Percentiles rank a stretch among this genome's conserved stretches.
Conservation (phyloP, 2,797 vertebrate genomes). For the Acanthurus leucopareius region DNA sequence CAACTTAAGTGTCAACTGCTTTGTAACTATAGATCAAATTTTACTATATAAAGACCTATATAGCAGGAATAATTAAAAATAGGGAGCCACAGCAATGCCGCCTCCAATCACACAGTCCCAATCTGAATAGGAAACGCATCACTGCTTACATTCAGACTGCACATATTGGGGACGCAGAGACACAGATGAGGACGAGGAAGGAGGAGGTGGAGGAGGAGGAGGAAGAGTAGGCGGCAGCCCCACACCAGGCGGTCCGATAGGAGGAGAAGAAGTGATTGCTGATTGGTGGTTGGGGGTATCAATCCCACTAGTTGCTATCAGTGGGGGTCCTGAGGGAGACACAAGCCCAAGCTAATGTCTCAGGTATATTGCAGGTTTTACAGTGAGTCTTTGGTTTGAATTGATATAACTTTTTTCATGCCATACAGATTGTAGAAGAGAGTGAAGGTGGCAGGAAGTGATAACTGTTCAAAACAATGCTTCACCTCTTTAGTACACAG, state of each 20-base stretch:
- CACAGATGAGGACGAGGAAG: conserved; percentile 83
- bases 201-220: conserved; percentile 79
- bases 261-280: conserved; percentile 78
- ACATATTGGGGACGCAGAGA: conserved; percentile 96
- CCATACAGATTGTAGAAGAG: neutral
- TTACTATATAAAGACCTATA: neutral
- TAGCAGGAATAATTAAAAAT: neutral
- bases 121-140: conserved; percentile 65
- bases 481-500: too few species aligned
- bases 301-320: conserved; percentile 91
- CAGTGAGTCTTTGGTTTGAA: neutral
- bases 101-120: conserved; percentile 28
- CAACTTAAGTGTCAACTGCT: neutral
- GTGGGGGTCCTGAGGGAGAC: conserved; percentile 90
- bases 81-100: neutral
- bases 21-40: neutral
- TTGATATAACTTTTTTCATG: neutral
- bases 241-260: conserved; percentile 83
- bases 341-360: conserved; percentile 79
- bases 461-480: too few species aligned
- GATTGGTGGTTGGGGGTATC: conserved; percentile 91
- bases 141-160: conserved; percentile 96
- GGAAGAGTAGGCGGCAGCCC: conserved; percentile 82
- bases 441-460: too few species aligned
- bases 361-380: conserved; percentile 26